Percentiles rank a stretch among this genome's conserved stretches.
phyloP scores from a whole-genome alignment of 2,797 vertebrate species.

The Kryptopterus vitreolus region DNA sequence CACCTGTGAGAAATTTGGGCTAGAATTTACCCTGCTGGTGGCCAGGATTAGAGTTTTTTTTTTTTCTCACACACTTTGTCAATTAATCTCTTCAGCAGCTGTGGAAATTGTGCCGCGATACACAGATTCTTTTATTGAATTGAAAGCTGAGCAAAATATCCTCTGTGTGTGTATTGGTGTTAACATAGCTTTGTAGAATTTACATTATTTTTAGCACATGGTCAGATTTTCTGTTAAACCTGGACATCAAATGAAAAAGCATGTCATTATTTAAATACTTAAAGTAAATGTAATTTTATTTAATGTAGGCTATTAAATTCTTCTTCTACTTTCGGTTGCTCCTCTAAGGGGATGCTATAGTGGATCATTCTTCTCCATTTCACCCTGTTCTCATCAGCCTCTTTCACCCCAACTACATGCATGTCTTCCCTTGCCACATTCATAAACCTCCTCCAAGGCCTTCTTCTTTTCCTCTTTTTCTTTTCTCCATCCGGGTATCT shows the following conservation, averaged over 20 bases:
- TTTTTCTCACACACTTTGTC: constrained; percentile 52
- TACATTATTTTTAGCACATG: constrained; percentile 21
- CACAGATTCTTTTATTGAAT: constrained; percentile 48
- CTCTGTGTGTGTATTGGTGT: not conserved
- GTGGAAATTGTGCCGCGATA: constrained; percentile 62
- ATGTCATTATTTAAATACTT: not conserved
- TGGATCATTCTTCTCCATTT: no score
- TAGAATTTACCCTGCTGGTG: constrained; percentile 63
- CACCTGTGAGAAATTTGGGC: constrained; percentile 66
- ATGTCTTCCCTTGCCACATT: no score
- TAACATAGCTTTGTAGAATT: not conserved
- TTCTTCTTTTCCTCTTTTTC: no score
- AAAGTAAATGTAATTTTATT: no score
- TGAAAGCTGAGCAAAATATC: constrained; percentile 45
- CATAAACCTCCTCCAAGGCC: no score
- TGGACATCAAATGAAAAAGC: no score
- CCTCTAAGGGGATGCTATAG: no score
- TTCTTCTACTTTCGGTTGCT: no score
- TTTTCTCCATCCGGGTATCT: no score
- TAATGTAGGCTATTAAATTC: no score
- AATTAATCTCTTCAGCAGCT: constrained; percentile 63
- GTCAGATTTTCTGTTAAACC: not conserved
- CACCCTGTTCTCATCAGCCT: no score
- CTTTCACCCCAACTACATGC: no score
- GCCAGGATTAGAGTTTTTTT: constrained; percentile 62